These are phyloP conservation scores for Parasteatoda tepidariorum DNA, from an alignment of 1,140 invertebrate genomes.

Conservation along the genomic window DNA sequence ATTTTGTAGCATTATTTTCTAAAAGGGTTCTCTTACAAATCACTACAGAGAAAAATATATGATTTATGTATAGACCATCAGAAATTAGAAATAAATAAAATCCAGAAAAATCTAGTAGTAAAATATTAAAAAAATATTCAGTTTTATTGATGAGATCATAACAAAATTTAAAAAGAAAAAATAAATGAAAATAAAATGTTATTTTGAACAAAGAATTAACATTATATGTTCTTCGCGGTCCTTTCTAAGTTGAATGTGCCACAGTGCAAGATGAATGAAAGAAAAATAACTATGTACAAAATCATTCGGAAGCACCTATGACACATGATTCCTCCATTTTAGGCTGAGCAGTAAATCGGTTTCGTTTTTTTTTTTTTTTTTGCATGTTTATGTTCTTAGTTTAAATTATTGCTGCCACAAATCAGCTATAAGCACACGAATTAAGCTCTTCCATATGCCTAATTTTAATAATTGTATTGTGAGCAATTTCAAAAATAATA, in stretches of 20 bases:
- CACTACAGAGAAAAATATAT: constrained; percentile 58
- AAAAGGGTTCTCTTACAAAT: constrained; percentile 48
- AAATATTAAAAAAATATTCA: constrained; percentile 51
- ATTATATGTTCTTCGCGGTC: too few species aligned
- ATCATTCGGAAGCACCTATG: constrained; percentile 25
- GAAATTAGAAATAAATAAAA: constrained; percentile 42
- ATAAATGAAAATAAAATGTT: constrained; percentile 1
- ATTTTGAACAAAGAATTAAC: too few species aligned
- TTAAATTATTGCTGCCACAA: constrained; percentile 55
- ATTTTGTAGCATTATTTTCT: constrained; percentile 9
- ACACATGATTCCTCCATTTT: constrained; percentile 21
- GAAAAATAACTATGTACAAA: constrained; percentile 54
- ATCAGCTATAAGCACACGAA: constrained; percentile 36
- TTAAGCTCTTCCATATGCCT: constrained; percentile 51
- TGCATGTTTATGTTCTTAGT: too few species aligned
- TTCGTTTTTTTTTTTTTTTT: neutral
- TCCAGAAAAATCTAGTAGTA: constrained; percentile 31
- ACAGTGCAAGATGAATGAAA: constrained; percentile 28
- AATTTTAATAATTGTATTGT: constrained; percentile 27
- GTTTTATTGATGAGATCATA: constrained; percentile 40
- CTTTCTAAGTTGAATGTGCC: too few species aligned
- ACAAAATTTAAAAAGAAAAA: neutral
- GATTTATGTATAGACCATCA: constrained; percentile 9
- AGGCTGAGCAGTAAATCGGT: constrained; percentile 58
- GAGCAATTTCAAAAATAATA: too few species aligned